Percentiles rank a stretch among this genome's conserved stretches.
These are phyloP conservation scores for Dione juno DNA, from an alignment of 2,888 invertebrate species.

Conservation along the genomic window DNA sequence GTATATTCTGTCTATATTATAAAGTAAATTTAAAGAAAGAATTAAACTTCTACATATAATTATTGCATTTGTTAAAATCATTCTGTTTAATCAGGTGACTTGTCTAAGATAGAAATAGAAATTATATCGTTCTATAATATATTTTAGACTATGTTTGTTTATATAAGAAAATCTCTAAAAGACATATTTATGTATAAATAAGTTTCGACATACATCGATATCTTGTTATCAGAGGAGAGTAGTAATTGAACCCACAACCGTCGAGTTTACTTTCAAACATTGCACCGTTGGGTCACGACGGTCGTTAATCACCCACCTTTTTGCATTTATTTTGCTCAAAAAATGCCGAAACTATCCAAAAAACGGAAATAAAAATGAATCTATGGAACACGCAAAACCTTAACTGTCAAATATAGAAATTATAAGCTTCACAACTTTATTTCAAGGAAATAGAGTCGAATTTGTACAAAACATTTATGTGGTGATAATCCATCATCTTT, in stretches of 20 bases:
- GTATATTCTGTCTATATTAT: background rate
- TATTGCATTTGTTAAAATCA: background rate
- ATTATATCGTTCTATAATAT: background rate
- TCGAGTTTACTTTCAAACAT: no score
- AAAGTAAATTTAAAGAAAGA: background rate
- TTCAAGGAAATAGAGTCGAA: slow-evolving; percentile 7
- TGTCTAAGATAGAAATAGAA: background rate
- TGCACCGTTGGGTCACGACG: no score
- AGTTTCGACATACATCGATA: no score
- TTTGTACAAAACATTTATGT: background rate
- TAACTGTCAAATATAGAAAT: background rate
- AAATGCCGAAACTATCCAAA: background rate
- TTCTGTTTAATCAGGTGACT: background rate
- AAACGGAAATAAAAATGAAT: background rate
- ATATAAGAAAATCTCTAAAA: background rate
- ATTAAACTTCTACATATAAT: background rate
- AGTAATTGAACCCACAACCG: no score
- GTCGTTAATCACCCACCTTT: background rate
- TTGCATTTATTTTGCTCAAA: background rate
- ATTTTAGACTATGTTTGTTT: background rate
- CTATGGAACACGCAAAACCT: background rate
- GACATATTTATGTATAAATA: background rate
- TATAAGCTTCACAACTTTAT: background rate
- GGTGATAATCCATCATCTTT: slow-evolving; percentile 16
- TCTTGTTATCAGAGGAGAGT: no score